phyloP scores from a whole-genome alignment of 2,797 vertebrate species.

The Pagetopsis macropterus region DNA sequence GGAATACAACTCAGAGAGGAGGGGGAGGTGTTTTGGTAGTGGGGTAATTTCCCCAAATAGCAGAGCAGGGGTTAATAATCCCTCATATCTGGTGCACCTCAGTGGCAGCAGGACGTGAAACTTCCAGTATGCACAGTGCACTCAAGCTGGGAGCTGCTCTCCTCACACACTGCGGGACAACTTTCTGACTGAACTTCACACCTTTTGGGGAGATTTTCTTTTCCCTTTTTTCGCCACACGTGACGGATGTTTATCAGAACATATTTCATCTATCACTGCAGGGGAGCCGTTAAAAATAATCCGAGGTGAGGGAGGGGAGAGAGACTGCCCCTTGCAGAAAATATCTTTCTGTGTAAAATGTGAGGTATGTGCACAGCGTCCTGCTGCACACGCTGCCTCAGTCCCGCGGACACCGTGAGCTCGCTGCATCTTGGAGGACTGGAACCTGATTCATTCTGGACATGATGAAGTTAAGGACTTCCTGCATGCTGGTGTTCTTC shows the following conservation, averaged over 20 bases:
- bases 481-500: conserved; percentile 66
- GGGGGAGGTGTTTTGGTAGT: conserved; percentile 22
- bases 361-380: conserved; percentile 55
- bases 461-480: conserved; percentile 54
- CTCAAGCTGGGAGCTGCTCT: conserved; percentile 29
- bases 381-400: conserved; percentile 43
- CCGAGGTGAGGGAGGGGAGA: conserved; percentile 40
- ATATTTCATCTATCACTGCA: conserved; percentile 11
- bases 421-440: conserved; percentile 14
- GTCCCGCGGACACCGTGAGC: conserved; percentile 36
- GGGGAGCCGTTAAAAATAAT: conserved; percentile 24
- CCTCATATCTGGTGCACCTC: conserved; percentile 55
- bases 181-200: conserved; percentile 25
- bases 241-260: conserved; percentile 32
- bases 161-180: conserved; percentile 31
- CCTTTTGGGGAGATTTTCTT: background rate
- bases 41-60: conserved; percentile 34
- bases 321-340: conserved; percentile 46
- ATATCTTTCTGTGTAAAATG: conserved; percentile 60
- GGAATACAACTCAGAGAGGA: conserved; percentile 9
- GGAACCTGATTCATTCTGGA: conserved; percentile 17
- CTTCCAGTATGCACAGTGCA: conserved; percentile 60
- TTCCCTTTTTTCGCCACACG: background rate
- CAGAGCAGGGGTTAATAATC: conserved; percentile 68
- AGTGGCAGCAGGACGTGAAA: conserved; percentile 68